Percentiles rank a stretch among this genome's conserved stretches.
phyloP scores from a whole-genome alignment of 2,113 vertebrate species.

The Mastomys coucha region DNA sequence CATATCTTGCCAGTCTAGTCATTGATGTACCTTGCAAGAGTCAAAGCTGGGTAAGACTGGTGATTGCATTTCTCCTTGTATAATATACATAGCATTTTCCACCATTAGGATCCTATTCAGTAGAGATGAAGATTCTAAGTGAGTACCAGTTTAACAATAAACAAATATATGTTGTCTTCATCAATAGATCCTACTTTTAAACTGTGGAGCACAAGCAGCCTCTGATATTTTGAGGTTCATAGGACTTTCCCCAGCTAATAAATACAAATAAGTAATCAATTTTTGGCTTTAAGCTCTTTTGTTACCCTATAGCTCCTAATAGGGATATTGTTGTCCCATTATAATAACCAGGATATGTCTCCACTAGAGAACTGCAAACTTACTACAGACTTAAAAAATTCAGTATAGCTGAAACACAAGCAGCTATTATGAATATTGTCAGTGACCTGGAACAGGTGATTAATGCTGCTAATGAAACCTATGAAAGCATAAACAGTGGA shows the following conservation, averaged over 20 bases:
- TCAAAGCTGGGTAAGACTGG: neutral
- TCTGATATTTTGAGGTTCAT: neutral
- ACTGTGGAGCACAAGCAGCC: neutral
- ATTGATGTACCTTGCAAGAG: neutral
- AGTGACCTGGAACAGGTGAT: neutral
- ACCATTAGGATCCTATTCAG: neutral
- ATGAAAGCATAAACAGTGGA: neutral
- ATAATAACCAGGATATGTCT: neutral
- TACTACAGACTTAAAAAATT: neutral
- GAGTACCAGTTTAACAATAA: neutral
- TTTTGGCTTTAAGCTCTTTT: neutral
- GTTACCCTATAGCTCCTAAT: neutral
- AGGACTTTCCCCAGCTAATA: neutral
- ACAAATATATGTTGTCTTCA: neutral
- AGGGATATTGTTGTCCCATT: neutral
- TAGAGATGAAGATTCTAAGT: neutral
- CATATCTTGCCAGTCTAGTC: neutral
- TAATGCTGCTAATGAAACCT: neutral
- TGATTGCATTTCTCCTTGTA: neutral
- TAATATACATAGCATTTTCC: neutral
- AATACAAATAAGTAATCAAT: neutral
- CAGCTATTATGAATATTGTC: neutral
- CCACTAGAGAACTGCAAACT: neutral
- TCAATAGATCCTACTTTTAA: neutral
- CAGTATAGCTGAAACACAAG: neutral